Percentiles rank a stretch among this genome's conserved stretches.
Evolutionary conservation across 2,113 vertebrate species (phyloP).

Genomic region (Urocitellus parryii): DNA sequence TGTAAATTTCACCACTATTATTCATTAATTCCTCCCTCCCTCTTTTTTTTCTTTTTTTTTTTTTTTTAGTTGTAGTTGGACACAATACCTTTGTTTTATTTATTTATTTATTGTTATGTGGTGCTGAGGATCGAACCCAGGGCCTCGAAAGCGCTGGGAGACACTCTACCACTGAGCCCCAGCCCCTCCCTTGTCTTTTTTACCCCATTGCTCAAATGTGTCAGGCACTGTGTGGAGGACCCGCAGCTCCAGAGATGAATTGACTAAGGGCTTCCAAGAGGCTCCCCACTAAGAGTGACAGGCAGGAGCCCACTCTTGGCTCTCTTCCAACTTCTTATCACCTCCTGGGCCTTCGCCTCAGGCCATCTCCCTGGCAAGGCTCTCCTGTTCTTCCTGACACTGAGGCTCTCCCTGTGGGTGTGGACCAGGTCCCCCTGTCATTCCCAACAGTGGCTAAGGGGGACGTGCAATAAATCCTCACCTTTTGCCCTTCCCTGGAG

Average conservation of each 20-base stretch:
- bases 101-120: too few species aligned
- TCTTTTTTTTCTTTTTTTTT: neutral
- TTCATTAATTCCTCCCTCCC: neutral
- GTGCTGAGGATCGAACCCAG: too few species aligned
- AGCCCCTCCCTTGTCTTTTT: too few species aligned
- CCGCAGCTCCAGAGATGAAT: neutral
- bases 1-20: neutral
- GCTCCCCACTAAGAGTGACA: neutral
- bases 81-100: too few species aligned
- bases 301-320: too few species aligned
- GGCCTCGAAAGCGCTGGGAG: too few species aligned
- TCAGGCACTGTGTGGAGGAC: neutral
- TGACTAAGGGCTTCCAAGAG: neutral
- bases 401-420: neutral
- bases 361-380: too few species aligned
- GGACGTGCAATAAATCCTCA: fast-evolving
- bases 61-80: too few species aligned
- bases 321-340: neutral
- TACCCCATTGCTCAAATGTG: neutral
- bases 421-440: neutral
- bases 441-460: neutral
- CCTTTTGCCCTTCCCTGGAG: neutral
- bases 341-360: neutral
- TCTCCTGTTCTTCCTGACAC: too few species aligned
- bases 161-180: too few species aligned